phyloP scores from a whole-genome alignment of 2,113 vertebrate genomes.

The Mungos mungo region DNA sequence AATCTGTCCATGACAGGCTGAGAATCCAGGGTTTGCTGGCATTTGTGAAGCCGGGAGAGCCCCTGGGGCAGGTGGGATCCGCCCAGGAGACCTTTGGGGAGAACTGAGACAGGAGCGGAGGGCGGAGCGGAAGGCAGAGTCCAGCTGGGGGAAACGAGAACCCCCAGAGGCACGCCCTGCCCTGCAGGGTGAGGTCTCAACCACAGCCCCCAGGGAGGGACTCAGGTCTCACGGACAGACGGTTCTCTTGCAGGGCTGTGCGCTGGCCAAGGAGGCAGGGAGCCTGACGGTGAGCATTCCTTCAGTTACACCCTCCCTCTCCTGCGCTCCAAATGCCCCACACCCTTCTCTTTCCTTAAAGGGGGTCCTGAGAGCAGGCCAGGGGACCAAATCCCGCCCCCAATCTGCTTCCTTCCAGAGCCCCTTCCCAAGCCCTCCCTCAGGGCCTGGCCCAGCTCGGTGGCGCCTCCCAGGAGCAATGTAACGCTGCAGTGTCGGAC shows the following conservation, averaged over 20 bases:
- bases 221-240: accelerated
- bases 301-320: not conserved
- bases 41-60: no score
- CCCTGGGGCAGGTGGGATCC: not conserved
- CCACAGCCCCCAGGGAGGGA: not conserved
- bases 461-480: accelerated
- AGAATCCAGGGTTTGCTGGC: not conserved
- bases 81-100: not conserved
- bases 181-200: no score
- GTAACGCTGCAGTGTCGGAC: not conserved
- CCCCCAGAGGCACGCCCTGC: accelerated
- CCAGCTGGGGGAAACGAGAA: not conserved
- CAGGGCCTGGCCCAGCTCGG: not conserved
- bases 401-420: not conserved
- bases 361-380: not conserved
- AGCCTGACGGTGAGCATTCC: not conserved
- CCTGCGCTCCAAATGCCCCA: not conserved
- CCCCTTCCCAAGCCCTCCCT: not conserved
- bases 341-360: no score
- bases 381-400: accelerated
- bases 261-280: not conserved
- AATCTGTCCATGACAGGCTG: not conserved
- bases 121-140: no score
- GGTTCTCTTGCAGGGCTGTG: not conserved
- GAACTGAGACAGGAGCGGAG: no score